phyloP scores from a whole-genome alignment of 2,888 invertebrate species.

The Leptinotarsa tumamoca region DNA sequence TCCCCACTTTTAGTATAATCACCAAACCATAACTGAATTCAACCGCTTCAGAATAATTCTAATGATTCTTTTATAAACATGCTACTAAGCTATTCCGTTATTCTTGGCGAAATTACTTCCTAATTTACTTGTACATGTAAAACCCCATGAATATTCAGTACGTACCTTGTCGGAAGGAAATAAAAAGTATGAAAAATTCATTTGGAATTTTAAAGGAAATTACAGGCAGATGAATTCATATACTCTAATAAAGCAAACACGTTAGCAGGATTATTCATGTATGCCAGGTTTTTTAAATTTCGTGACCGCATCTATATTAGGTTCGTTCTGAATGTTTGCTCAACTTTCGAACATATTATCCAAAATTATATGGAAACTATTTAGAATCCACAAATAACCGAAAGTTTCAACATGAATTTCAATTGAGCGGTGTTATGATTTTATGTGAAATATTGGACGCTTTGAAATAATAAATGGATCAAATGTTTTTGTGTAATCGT shows the following conservation, averaged over 20 bases:
- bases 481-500: too few relatives aligned
- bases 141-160: slow-evolving; percentile 9
- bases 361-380: too few relatives aligned
- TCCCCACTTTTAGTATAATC: neutral
- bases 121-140: neutral
- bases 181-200: neutral
- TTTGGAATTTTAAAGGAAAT: neutral
- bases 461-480: too few relatives aligned
- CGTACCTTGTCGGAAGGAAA: neutral
- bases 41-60: neutral
- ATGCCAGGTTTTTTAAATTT: neutral
- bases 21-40: neutral
- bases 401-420: too few relatives aligned
- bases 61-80: neutral
- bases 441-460: too few relatives aligned
- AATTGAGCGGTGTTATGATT: too few relatives aligned
- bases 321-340: neutral
- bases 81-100: neutral
- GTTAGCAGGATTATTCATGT: slow-evolving; percentile 8
- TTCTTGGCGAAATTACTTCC: slow-evolving; percentile 8
- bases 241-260: slow-evolving; percentile 12
- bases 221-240: slow-evolving; percentile 13
- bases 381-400: too few relatives aligned
- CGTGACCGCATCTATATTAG: neutral
- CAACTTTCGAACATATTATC: neutral